Evolutionary conservation across 2,113 vertebrate genomes (phyloP).

Genomic region (Genyomyrus donnyi): DNA sequence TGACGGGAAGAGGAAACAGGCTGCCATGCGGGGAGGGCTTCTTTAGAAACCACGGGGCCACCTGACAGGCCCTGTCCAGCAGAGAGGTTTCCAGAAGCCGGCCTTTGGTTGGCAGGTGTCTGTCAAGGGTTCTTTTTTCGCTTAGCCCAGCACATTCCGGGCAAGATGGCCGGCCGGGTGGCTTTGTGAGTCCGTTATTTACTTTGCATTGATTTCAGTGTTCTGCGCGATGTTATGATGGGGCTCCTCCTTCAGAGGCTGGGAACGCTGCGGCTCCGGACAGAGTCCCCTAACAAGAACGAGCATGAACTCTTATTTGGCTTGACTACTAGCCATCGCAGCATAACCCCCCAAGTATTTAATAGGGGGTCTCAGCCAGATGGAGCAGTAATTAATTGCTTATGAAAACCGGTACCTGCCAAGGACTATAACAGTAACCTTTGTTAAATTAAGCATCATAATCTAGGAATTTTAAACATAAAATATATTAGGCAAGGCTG

Average conservation of each 20-base stretch:
- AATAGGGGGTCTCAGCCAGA: slow-evolving; percentile 42
- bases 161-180: neutral
- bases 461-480: slow-evolving; percentile 44
- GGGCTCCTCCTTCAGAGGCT: neutral
- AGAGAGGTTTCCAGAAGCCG: neutral
- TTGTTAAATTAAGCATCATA: slow-evolving; percentile 44
- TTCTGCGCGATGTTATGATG: neutral
- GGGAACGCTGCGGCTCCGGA: neutral
- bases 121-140: neutral
- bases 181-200: neutral
- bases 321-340: slow-evolving; percentile 50
- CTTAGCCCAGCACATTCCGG: neutral
- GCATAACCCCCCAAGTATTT: slow-evolving; percentile 49
- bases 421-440: slow-evolving; percentile 44
- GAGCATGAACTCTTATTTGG: slow-evolving; percentile 43
- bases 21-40: neutral
- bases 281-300: neutral
- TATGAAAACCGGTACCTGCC: slow-evolving; percentile 50
- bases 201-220: slow-evolving; percentile 6
- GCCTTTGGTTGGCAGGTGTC: neutral
- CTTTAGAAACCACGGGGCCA: neutral
- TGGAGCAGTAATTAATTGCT: slow-evolving; percentile 50
- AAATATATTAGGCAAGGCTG: slow-evolving; percentile 33
- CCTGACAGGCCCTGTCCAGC: neutral
- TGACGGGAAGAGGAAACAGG: neutral